Evolutionary conservation across 1,140 invertebrate species (phyloP), one percentile per base, ranked within the genome.

Genomic region (Diorhabda sublineata): DNA sequence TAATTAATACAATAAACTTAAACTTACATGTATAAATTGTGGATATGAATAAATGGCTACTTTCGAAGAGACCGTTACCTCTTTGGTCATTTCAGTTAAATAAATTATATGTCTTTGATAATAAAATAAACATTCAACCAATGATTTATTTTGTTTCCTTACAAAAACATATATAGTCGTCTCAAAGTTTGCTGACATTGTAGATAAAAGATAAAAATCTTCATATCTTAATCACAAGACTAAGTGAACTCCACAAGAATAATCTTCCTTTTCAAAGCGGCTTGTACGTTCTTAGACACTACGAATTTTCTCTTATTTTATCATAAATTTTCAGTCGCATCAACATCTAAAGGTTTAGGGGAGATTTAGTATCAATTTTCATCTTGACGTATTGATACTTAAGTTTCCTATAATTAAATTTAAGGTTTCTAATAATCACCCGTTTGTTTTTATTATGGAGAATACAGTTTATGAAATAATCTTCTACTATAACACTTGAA

Each of bases 141-240:
- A 9, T 52, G 47, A 52, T 52, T 52, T 52, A 52, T 52, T 52
- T 52, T 9, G 47, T 6, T 52, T 52, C 9, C 47, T 6, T 52
- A 52, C 9, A 9, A 52, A 52, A 52, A 52, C 47, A 52, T 9
- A 52, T 52, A 52, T 9, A 52, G 9, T 52, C 47, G 47, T 6
- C 2, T 52, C 9, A 52, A 52, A 52, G 47, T 52, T 52, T 52
- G 47, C 2, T 52, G 47, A 52, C 47, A 52, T 52, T 9, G 47
- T 52, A 52, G 47, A 52, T 52, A 52, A 52, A 62, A 62, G 61
- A 62, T 62, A 45, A 44, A 62, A 62, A 62, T 62, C 61, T 62
- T 62, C 61, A 62, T 7, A 44, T 62, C 61, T 62, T 62, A 42
- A 62, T 62, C 61, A 62, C 41, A 62, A 62, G 61, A 44, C 61